A percentile compares a stretch with the other conserved stretches of the same genome.
These are phyloP conservation scores for Ictalurus punctatus DNA, from an alignment of 2,113 vertebrate genomes.

Conservation along the genomic window DNA sequence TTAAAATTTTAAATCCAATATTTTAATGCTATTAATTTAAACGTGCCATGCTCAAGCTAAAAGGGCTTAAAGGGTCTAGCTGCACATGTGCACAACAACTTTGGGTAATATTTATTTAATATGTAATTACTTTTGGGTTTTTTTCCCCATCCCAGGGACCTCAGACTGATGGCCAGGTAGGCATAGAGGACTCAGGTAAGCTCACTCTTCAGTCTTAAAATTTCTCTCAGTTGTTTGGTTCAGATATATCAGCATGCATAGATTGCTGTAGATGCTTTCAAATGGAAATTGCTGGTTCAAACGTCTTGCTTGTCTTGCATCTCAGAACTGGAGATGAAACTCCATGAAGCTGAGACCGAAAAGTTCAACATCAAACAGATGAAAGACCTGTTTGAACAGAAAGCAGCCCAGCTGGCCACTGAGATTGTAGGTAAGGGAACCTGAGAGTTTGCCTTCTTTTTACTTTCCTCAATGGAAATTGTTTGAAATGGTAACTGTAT, in stretches of 20 bases:
- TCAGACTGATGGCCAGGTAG: conserved; percentile 80
- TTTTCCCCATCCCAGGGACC: conserved; percentile 66
- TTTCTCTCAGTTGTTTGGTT: not conserved
- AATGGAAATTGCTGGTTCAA: conserved; percentile 33
- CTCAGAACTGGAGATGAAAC: conserved; percentile 83
- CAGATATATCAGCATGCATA: not conserved
- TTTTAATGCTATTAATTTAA: not conserved
- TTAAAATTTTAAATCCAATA: conserved; percentile 74
- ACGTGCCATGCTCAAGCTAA: not conserved
- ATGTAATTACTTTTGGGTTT: conserved; percentile 11
- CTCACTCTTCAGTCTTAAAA: not conserved
- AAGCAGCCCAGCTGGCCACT: conserved; percentile 93
- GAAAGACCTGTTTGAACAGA: conserved; percentile 99
- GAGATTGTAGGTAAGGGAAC: conserved; percentile 89
- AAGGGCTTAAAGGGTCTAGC: not conserved
- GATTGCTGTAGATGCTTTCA: not conserved
- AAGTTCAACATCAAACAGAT: conserved; percentile 99
- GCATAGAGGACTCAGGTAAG: conserved; percentile 81
- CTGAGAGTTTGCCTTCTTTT: not conserved
- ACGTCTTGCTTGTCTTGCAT: conserved; percentile 16
- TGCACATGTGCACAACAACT: not conserved
- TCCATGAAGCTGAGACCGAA: conserved; percentile 92
- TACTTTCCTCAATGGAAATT: not conserved
- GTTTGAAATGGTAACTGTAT: not conserved
- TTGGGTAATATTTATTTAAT: conserved; percentile 10